phyloP scores from a whole-genome alignment of 2,888 invertebrate genomes.

The Hyposoter dolosus region DNA sequence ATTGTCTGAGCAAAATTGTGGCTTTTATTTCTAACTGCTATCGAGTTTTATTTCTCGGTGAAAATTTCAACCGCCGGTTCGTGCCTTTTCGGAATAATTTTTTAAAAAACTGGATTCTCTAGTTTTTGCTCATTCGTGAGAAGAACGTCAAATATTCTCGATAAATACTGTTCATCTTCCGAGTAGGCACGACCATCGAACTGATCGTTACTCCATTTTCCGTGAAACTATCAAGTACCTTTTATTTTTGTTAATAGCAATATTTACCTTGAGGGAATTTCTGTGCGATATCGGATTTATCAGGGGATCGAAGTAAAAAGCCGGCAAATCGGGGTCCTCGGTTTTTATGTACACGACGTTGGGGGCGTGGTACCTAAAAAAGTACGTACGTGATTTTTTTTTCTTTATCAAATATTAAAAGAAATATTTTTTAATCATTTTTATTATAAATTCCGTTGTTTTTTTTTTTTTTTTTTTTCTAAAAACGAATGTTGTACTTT shows the following conservation, averaged over 20 bases:
- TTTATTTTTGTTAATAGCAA: neutral
- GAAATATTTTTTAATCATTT: neutral
- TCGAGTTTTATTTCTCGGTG: neutral
- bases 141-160: neutral
- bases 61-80: neutral
- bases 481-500: neutral
- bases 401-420: neutral
- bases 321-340: constrained; percentile 99
- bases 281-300: constrained; percentile 99
- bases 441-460: neutral
- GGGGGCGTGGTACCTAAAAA: constrained; percentile 97
- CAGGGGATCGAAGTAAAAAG: constrained; percentile 99
- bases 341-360: constrained; percentile 99
- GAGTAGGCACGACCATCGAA: neutral
- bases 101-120: constrained; percentile 26
- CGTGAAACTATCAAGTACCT: neutral
- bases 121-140: neutral
- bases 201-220: constrained; percentile 6
- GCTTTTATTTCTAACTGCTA: neutral
- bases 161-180: neutral
- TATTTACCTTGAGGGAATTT: constrained; percentile 91
- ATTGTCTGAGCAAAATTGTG: constrained; percentile 85
- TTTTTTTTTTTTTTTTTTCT: neutral
- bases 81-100: neutral
- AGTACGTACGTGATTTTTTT: neutral